A percentile compares a stretch with the other conserved stretches of the same genome.
Evolutionary conservation across 2,113 vertebrate genomes (phyloP).

Genomic region (Misgurnus mizolepis): DNA sequence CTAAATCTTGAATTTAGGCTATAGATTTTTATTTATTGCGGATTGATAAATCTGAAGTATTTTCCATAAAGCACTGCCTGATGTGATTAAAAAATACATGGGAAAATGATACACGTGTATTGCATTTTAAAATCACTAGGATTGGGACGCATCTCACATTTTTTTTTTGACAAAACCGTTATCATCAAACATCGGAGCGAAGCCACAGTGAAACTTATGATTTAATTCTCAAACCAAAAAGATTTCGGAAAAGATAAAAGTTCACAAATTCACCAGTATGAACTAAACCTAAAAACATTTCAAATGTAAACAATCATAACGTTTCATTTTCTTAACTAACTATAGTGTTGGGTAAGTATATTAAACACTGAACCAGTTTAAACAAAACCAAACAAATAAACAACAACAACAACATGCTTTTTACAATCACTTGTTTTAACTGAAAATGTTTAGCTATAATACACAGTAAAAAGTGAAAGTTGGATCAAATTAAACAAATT

Average conservation of each 20-base stretch:
- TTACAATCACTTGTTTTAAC: background rate
- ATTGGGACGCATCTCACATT: too few species aligned
- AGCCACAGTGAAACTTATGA: slow-evolving; percentile 52
- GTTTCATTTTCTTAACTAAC: background rate
- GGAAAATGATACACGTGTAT: background rate
- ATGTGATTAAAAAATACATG: slow-evolving; percentile 33
- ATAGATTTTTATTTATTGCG: slow-evolving; percentile 57
- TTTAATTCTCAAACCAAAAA: slow-evolving; percentile 78
- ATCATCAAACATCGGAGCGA: slow-evolving; percentile 4
- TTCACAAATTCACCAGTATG: slow-evolving; percentile 62
- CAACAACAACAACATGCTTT: background rate
- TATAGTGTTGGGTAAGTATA: background rate
- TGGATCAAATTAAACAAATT: too few species aligned
- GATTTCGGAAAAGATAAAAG: slow-evolving; percentile 69
- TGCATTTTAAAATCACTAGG: background rate
- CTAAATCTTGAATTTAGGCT: slow-evolving; percentile 46
- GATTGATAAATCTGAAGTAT: slow-evolving; percentile 36
- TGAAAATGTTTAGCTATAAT: too few species aligned
- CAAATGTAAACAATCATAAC: slow-evolving; percentile 15
- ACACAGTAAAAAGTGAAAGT: too few species aligned
- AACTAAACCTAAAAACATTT: slow-evolving; percentile 51
- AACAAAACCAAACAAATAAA: slow-evolving; percentile 2
- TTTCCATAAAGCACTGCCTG: slow-evolving; percentile 41
- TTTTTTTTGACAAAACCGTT: background rate
- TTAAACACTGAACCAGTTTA: background rate